phyloP scores from a whole-genome alignment of 2,888 invertebrate genomes.

The Pollenia angustigena region DNA sequence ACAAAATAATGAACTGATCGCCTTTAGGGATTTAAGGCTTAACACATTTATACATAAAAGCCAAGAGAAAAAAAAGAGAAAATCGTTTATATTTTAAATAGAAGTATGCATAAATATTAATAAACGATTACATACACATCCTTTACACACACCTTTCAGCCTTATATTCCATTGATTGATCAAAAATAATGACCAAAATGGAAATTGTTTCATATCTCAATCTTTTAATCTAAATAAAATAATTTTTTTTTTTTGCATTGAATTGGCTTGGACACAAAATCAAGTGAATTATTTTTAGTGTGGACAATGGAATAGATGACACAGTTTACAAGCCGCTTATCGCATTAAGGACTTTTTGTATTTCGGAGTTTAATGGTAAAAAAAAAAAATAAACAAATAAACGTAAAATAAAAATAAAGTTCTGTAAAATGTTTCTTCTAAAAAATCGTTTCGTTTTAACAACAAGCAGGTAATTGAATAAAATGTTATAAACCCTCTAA shows the following conservation, averaged over 20 bases:
- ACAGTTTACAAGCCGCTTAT: slow-evolving; percentile 46
- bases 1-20: slow-evolving; percentile 71
- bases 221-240: slow-evolving; percentile 41
- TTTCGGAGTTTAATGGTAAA: background rate
- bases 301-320: background rate
- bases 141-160: slow-evolving; percentile 8
- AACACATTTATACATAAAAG: slow-evolving; percentile 26
- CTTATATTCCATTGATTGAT: slow-evolving; percentile 31
- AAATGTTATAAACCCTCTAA: background rate
- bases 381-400: background rate
- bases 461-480: slow-evolving; percentile 41
- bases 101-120: slow-evolving; percentile 64
- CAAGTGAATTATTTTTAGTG: slow-evolving; percentile 42
- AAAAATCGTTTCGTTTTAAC: slow-evolving; percentile 25
- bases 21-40: slow-evolving; percentile 71
- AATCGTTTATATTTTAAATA: slow-evolving; percentile 40
- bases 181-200: slow-evolving; percentile 20
- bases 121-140: slow-evolving; percentile 52
- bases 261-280: slow-evolving; percentile 25
- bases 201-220: slow-evolving; percentile 31
- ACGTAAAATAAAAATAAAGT: too few relatives aligned
- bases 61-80: background rate
- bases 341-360: background rate
- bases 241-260: slow-evolving; percentile 31
- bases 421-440: too few relatives aligned